These are phyloP conservation scores for Xenotilapia leptura DNA, from an alignment of 2,113 vertebrate species.

Conservation along the genomic window DNA sequence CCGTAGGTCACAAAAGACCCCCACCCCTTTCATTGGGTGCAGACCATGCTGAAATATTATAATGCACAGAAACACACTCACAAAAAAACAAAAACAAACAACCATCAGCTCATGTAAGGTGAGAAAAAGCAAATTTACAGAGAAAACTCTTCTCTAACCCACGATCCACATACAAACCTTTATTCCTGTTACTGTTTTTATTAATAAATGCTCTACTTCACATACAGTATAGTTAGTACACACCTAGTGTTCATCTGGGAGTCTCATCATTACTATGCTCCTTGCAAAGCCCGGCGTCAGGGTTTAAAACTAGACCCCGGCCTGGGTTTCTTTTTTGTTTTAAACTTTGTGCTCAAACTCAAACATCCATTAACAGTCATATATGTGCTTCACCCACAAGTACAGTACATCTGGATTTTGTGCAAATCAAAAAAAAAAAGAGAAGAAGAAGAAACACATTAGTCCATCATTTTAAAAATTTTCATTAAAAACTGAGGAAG, in stretches of 20 bases:
- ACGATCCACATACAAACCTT: not conserved
- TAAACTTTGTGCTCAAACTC: conserved; percentile 44
- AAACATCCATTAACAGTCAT: conserved; percentile 44
- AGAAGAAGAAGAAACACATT: not conserved
- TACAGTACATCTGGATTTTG: conserved; percentile 67
- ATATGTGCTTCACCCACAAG: conserved; percentile 28
- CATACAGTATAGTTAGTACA: not conserved
- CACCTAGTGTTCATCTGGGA: not conserved
- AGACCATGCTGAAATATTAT: conserved; percentile 46
- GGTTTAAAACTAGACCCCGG: not conserved
- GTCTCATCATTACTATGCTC: not conserved
- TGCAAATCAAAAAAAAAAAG: conserved; percentile 47
- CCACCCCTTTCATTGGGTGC: not conserved
- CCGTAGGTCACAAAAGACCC: not conserved
- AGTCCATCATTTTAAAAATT: not conserved
- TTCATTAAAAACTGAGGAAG: conserved; percentile 6
- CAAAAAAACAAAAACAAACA: not conserved
- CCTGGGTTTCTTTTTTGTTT: not conserved
- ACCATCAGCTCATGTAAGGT: not conserved
- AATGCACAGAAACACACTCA: conserved; percentile 5
- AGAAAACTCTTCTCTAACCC: not conserved
- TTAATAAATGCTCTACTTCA: not conserved
- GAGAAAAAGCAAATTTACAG: not conserved
- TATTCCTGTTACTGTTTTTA: not conserved
- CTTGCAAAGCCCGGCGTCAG: not conserved